Conservation (phyloP, 2,797 vertebrate species). For the Ptychadena robeensis region DNA sequence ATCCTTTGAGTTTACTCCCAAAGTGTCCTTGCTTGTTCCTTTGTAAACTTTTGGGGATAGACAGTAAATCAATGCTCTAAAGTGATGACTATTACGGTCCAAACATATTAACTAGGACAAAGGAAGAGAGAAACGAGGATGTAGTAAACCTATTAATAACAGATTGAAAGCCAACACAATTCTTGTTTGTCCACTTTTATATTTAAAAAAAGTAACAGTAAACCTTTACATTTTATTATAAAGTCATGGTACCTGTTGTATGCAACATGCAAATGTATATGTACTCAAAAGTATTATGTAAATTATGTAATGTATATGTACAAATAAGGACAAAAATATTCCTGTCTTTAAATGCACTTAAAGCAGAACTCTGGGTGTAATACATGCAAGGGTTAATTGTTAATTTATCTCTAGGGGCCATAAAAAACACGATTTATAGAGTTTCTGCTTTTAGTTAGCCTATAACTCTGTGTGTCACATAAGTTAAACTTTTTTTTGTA, state of each 20-base stretch:
- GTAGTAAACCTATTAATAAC: conserved; percentile 53
- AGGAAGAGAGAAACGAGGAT: conserved; percentile 36
- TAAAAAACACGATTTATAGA: too few species aligned
- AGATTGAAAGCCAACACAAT: not conserved
- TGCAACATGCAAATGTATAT: not conserved
- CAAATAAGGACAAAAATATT: not conserved
- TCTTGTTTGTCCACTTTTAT: not conserved
- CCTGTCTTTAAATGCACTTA: not conserved
- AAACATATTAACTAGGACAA: conserved; percentile 69
- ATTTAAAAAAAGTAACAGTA: not conserved
- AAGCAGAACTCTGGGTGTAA: too few species aligned
- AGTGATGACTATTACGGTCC: conserved; percentile 73
- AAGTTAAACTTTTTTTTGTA: too few species aligned
- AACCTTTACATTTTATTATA: not conserved
- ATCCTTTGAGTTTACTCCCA: conserved; percentile 65
- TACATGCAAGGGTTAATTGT: too few species aligned
- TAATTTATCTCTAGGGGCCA: too few species aligned
- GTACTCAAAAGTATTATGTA: not conserved
- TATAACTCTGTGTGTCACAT: too few species aligned
- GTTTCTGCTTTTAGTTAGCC: too few species aligned
- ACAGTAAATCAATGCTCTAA: conserved; percentile 81
- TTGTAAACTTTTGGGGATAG: conserved; percentile 72
- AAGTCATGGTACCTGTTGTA: not conserved
- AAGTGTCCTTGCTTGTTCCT: conserved; percentile 77
- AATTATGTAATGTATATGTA: too few species aligned